A percentile compares a stretch with the other conserved stretches of the same genome.
These are phyloP conservation scores for Eretmocerus hayati DNA, from an alignment of 2,888 invertebrate genomes.

Conservation along the genomic window DNA sequence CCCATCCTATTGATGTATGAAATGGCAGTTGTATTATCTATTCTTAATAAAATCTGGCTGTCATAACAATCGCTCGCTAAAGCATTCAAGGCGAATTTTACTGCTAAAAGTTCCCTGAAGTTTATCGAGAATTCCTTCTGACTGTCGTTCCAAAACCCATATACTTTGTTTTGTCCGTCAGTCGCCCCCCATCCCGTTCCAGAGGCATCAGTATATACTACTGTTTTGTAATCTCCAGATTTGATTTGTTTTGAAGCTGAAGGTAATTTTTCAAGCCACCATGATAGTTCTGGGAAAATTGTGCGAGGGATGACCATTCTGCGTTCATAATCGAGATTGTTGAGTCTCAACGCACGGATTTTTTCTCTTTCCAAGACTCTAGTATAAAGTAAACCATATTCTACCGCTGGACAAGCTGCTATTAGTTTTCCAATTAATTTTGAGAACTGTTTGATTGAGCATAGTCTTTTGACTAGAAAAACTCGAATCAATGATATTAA, in stretches of 20 bases:
- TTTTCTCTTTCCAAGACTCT: too few species aligned
- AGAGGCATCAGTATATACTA: neutral
- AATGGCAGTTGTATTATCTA: slow-evolving; percentile 27
- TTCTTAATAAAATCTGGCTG: slow-evolving; percentile 23
- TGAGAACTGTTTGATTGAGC: slow-evolving; percentile 9
- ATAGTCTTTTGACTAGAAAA: neutral
- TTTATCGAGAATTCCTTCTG: neutral
- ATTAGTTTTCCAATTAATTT: slow-evolving; percentile 5
- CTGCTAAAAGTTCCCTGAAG: neutral
- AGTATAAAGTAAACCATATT: slow-evolving; percentile 7
- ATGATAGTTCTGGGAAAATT: too few species aligned
- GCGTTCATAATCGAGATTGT: too few species aligned
- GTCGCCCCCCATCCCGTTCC: neutral
- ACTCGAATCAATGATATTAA: neutral
- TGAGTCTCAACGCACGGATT: too few species aligned
- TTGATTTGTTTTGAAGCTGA: neutral
- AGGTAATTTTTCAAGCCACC: neutral
- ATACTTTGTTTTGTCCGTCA: neutral
- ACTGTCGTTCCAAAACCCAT: neutral
- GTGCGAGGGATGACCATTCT: too few species aligned
- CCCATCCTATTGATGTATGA: slow-evolving; percentile 26
- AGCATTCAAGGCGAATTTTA: neutral
- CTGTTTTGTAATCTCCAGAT: neutral
- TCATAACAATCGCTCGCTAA: slow-evolving; percentile 11
- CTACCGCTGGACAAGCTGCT: neutral